Conservation (phyloP, 2,797 vertebrate genomes). For the Schizothorax lantsangensis region DNA sequence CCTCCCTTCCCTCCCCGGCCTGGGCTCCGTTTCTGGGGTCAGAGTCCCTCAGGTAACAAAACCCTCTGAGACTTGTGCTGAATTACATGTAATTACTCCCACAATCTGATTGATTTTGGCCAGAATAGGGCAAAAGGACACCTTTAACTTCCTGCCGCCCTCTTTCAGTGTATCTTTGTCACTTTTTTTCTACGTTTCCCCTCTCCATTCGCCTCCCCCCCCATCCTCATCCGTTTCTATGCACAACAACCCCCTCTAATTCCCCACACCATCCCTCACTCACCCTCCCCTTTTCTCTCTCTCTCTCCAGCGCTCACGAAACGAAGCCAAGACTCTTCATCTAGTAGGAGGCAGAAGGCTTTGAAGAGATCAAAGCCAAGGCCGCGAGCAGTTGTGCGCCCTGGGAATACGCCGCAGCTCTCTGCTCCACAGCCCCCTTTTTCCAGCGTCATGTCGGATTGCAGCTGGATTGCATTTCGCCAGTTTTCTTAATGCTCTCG, state of each 20-base stretch:
- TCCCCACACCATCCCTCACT: conserved; percentile 77
- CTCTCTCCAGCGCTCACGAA: conserved; percentile 84
- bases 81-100: conserved; percentile 99
- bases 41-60: conserved; percentile 96
- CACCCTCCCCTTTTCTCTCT: conserved; percentile 21
- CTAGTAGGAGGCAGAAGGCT: conserved; percentile 99
- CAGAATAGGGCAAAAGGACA: conserved; percentile 82
- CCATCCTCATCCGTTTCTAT: conserved; percentile 79
- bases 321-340: conserved; percentile 98
- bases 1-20: conserved; percentile 65
- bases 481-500: conserved; percentile 98
- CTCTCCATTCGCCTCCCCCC: conserved; percentile 68
- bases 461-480: conserved; percentile 99
- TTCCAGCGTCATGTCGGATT: conserved; percentile 98
- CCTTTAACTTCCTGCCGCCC: conserved; percentile 81
- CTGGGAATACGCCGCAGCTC: conserved; percentile 98
- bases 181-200: conserved; percentile 51
- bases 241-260: conserved; percentile 79
- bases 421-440: conserved; percentile 97
- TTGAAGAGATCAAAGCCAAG: conserved; percentile 99
- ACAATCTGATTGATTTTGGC: conserved; percentile 98
- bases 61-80: conserved; percentile 89
- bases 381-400: conserved; percentile 99
- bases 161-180: conserved; percentile 79
- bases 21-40: conserved; percentile 70